phyloP scores from a whole-genome alignment of 2,888 invertebrate species.

The Heliconius ismenius region DNA sequence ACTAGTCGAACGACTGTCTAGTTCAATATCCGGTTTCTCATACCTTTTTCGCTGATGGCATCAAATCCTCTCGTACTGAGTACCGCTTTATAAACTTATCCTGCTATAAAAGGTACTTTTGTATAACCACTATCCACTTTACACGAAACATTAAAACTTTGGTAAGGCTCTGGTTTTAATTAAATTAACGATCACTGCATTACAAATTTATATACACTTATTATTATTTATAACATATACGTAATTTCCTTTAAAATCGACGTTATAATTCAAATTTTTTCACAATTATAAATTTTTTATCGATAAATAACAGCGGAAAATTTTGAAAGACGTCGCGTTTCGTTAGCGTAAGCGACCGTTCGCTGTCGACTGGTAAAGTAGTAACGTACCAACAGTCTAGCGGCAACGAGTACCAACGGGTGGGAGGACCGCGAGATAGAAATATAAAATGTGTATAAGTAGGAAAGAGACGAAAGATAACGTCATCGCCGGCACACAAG shows the following conservation, averaged over 20 bases:
- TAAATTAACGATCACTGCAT: constrained; percentile 36
- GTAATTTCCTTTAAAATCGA: constrained; percentile 27
- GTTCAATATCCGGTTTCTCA: constrained; percentile 75
- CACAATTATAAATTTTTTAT: constrained; percentile 51
- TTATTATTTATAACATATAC: constrained; percentile 19
- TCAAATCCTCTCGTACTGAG: constrained; percentile 61
- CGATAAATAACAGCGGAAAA: constrained; percentile 50
- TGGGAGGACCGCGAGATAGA: constrained; percentile 68
- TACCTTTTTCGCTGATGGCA: constrained; percentile 75
- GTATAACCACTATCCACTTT: constrained; percentile 66
- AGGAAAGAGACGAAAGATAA: constrained; percentile 58
- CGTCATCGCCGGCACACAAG: constrained; percentile 58
- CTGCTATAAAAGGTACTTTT: constrained; percentile 52
- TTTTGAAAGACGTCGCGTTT: constrained; percentile 51
- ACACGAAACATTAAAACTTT: constrained; percentile 72
- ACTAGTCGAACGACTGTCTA: constrained; percentile 71
- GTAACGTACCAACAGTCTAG: constrained; percentile 62
- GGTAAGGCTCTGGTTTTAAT: constrained; percentile 39
- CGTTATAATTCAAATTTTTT: constrained; percentile 46
- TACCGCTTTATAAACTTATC: constrained; percentile 44
- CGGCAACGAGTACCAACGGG: constrained; percentile 61
- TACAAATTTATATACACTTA: constrained; percentile 25
- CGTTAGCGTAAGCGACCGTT: constrained; percentile 68
- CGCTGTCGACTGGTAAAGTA: constrained; percentile 71
- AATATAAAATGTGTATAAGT: constrained; percentile 53